Percentiles rank a stretch among this genome's conserved stretches.
Conservation (phyloP, 1,140 invertebrate species). For the Liolophura sinensis region DNA sequence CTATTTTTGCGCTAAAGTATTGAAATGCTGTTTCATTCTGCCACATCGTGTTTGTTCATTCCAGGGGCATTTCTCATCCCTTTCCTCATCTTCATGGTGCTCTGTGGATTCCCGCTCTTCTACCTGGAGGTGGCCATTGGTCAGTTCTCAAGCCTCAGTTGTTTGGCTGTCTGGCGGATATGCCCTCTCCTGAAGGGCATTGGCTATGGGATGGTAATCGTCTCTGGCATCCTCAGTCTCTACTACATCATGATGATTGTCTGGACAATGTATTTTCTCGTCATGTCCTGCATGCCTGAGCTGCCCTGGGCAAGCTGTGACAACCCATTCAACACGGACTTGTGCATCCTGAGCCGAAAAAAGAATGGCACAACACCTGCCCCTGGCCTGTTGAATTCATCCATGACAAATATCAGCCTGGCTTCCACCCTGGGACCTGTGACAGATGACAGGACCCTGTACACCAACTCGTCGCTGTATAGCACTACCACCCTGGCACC, state of each 20-base stretch:
- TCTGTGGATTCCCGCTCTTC: slow-evolving; percentile 68
- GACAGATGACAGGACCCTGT: not conserved
- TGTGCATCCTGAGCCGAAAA: not conserved
- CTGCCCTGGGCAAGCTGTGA: slow-evolving; percentile 74
- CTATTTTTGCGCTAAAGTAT: no score
- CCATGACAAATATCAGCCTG: not conserved
- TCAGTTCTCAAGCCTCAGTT: slow-evolving; percentile 19
- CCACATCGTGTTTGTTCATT: slow-evolving; percentile 19
- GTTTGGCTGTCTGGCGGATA: slow-evolving; percentile 17
- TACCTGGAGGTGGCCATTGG: slow-evolving; percentile 21
- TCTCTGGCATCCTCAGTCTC: slow-evolving; percentile 59
- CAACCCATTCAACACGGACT: not conserved
- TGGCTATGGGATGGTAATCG: slow-evolving; percentile 34
- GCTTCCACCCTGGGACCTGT: not conserved
- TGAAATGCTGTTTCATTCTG: no score
- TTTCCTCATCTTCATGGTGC: slow-evolving; percentile 85
- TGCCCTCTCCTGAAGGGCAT: slow-evolving; percentile 21
- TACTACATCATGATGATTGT: slow-evolving; percentile 98
- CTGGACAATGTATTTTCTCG: slow-evolving; percentile 90
- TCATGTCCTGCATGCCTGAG: slow-evolving; percentile 56
- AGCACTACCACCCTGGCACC: not conserved
- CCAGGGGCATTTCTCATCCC: slow-evolving; percentile 90
- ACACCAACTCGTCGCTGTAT: not conserved
- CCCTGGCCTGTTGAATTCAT: not conserved
- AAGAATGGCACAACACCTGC: not conserved